phyloP scores from a whole-genome alignment of 2,113 vertebrate species.

The Pollimyrus isidori region DNA sequence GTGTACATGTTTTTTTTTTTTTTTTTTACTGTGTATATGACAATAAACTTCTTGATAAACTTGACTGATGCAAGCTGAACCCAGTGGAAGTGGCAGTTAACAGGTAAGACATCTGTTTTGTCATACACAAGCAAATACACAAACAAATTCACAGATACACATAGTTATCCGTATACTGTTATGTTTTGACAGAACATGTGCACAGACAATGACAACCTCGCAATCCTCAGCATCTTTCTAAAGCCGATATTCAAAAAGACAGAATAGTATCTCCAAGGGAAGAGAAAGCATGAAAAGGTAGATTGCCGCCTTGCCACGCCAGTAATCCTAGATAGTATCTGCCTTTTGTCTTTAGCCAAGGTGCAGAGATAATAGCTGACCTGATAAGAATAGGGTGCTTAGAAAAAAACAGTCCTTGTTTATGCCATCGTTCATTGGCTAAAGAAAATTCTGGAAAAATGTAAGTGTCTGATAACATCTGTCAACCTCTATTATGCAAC shows the following conservation, averaged over 20 bases:
- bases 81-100: background rate
- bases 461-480: constrained; percentile 48
- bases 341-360: constrained; percentile 53
- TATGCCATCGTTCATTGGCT: constrained; percentile 26
- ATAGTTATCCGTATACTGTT: background rate
- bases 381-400: constrained; percentile 38
- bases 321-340: constrained; percentile 45
- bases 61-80: background rate
- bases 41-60: no score
- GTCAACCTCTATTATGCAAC: constrained; percentile 42
- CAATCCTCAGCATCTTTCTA: constrained; percentile 19
- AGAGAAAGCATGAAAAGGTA: constrained; percentile 12
- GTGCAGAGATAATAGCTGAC: constrained; percentile 41
- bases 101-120: background rate
- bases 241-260: constrained; percentile 22
- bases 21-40: no score
- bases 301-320: constrained; percentile 39
- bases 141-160: background rate
- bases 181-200: background rate
- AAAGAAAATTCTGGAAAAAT: constrained; percentile 29
- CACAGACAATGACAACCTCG: constrained; percentile 14
- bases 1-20: no score
- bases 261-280: constrained; percentile 17
- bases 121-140: background rate
- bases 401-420: constrained; percentile 35